phyloP scores from a whole-genome alignment of 2,113 vertebrate species.

The Sardina pilchardus region DNA sequence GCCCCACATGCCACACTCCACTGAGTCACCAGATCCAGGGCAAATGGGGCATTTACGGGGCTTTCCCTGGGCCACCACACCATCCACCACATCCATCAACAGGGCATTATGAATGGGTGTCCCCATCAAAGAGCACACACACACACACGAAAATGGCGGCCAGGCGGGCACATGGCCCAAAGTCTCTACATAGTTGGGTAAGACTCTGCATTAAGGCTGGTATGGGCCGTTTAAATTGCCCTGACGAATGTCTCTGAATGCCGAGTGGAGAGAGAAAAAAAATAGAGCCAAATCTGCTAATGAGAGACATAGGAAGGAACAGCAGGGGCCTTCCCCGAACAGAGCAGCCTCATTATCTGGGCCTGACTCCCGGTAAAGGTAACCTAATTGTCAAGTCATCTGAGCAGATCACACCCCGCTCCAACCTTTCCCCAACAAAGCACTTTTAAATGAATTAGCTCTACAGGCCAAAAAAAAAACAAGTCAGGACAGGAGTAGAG shows the following conservation, averaged over 20 bases:
- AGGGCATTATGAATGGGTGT: neutral
- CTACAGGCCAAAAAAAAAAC: neutral
- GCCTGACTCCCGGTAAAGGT: constrained; percentile 43
- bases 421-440: neutral
- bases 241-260: constrained; percentile 9
- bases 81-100: neutral
- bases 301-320: neutral
- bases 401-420: constrained; percentile 32
- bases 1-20: neutral
- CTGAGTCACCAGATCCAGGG: neutral
- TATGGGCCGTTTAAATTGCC: neutral
- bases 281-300: neutral
- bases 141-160: neutral
- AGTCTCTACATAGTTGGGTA: neutral
- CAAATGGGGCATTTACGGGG: neutral
- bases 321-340: constrained; percentile 14
- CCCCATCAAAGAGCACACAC: neutral
- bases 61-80: neutral
- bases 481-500: neutral
- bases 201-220: constrained; percentile 5
- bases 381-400: constrained; percentile 42
- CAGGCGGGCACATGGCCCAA: neutral
- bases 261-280: neutral
- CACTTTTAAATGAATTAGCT: neutral
- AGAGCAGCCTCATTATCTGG: constrained; percentile 39